Evolutionary conservation across 2,113 vertebrate species (phyloP).

Genomic region (Ardeotis arabs): DNA sequence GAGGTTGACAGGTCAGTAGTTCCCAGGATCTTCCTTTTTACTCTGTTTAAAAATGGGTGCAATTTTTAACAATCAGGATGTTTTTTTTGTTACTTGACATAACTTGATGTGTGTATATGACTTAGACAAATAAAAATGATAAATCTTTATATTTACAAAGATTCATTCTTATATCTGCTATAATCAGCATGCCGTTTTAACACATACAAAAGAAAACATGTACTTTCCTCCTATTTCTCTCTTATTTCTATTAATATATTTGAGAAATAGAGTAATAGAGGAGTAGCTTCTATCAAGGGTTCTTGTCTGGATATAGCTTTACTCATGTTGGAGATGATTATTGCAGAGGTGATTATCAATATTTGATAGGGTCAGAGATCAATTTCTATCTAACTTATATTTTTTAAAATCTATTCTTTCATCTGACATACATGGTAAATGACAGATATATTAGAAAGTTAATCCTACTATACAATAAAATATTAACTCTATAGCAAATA

Average conservation of each 20-base stretch:
- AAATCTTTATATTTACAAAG: not conserved
- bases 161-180: not conserved
- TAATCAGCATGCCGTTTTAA: not conserved
- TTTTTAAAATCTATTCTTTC: not conserved
- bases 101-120: not conserved
- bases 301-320: not conserved
- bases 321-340: not conserved
- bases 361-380: not conserved
- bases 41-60: too few species aligned
- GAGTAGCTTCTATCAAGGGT: not conserved
- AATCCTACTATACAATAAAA: not conserved
- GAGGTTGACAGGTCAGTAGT: too few species aligned
- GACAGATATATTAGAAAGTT: not conserved
- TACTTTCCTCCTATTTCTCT: not conserved
- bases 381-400: not conserved
- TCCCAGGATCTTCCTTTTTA: too few species aligned
- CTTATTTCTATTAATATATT: not conserved
- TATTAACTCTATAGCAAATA: not conserved
- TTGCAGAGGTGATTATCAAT: not conserved
- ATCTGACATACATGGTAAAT: not conserved
- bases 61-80: too few species aligned
- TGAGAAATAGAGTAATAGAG: not conserved
- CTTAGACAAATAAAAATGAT: not conserved
- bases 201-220: not conserved
- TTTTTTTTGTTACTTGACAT: not conserved